Evolutionary conservation across 1,140 invertebrate species (phyloP).

Genomic region (Cydia amplana): DNA sequence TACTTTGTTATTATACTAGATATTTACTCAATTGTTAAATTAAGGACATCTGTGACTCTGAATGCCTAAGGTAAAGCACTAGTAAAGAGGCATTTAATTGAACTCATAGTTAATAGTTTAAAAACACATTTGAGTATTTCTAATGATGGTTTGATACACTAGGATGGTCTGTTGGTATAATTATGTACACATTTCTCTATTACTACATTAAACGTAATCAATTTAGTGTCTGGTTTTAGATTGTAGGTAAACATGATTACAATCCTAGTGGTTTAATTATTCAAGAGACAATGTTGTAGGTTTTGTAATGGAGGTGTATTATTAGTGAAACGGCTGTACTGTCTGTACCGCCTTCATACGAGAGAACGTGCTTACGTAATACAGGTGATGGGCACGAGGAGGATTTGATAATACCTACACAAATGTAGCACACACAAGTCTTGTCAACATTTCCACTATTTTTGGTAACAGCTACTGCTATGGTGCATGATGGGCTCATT

Average conservation of each 20-base stretch:
- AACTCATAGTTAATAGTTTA: not conserved
- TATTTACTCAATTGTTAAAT: conserved; percentile 10
- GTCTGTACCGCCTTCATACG: not conserved
- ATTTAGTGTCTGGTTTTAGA: not conserved
- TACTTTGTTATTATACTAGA: not conserved
- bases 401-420: not conserved
- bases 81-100: too few relatives aligned
- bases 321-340: not conserved
- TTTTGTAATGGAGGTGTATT: not conserved
- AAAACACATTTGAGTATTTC: conserved; percentile 13
- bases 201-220: not conserved
- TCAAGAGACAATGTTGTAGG: not conserved
- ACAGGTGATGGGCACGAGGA: not conserved
- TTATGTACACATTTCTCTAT: conserved; percentile 2
- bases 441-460: not conserved
- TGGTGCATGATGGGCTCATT: not conserved
- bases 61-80: not conserved
- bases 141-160: not conserved
- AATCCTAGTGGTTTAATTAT: not conserved
- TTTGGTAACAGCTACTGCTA: conserved; percentile 21
- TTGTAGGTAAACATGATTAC: not conserved
- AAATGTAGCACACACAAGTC: conserved; percentile 9
- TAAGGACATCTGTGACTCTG: not conserved
- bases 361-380: not conserved
- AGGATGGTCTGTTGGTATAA: not conserved